Evolutionary conservation across 2,797 vertebrate genomes (phyloP), one percentile per base, ranked within the genome.

Genomic region (Mastacembelus armatus): DNA sequence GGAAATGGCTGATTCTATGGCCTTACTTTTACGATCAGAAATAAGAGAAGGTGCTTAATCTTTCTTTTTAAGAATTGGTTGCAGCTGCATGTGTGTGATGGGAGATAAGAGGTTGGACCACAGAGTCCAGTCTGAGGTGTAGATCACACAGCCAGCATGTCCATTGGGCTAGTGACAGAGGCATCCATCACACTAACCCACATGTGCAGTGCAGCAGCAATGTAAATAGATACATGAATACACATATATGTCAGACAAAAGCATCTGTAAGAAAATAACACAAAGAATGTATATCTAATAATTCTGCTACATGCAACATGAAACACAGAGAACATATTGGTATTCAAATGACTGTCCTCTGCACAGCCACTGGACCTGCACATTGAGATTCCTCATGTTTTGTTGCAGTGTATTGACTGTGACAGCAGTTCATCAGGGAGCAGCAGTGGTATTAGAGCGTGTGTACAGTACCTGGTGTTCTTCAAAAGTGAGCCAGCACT

Each of bases 141-240:
- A 48, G 61, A 49, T 62, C 69, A 65, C 42, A 38, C 27, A 49
- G 47, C 55, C 36, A 40, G 70, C 63, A 52, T 43, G 50, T 76
- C 47, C 43, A 55, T 3, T 40, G 36, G 57, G 62, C 39, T 54
- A 54, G 21, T 61, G 71, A 71, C 66, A 64, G 27, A 32, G 15
- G 10, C 55, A 65, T 71, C 44, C 33, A 83, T 77, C 74, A 70
- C 35, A 40, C 57, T 47, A 21, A 16, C 40, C 51, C 6, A 33
- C 10, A 54, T 14, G 21, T 3, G 8, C 29, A 49, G 36, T 18
- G 26, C 43, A 33, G n/a, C 50, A 30, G 48, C 48, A 18, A 30
- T 19, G 30, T 24, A 40, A 10, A 30, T 2, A 12, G 10, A 33
- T 10, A 9, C 10, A 32, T 32, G 32, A 32, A 10, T 11, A 11